Evolutionary conservation across 2,113 vertebrate genomes (phyloP), one percentile per base, ranked within the genome.

Genomic region (Tychaedon coryphoeus): DNA sequence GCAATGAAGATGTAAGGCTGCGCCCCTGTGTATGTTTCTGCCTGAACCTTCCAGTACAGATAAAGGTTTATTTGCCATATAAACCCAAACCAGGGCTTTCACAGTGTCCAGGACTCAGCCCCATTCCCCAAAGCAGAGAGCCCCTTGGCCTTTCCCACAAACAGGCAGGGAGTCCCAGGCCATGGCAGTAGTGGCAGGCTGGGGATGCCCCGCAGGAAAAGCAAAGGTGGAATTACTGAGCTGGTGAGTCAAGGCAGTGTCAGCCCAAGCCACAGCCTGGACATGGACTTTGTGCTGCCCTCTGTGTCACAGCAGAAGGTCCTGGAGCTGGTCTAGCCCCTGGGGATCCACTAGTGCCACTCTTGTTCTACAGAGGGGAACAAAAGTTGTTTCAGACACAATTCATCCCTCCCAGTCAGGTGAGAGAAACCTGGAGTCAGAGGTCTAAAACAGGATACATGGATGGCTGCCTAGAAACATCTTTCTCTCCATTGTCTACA

Each of bases 171-270:
- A 42, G 29, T 25, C 29, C 54, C 58, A 31, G 72, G 29, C 38
- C 22, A 3, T 0, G 6, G 56, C 42, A 53, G 42, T 0, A 40
- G n/a, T 3, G n/a, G 6, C 29, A 50, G n/a, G 18, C 0, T 57
- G 25, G 24, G 19, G 9, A 25, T 38, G 25, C 3, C 31, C 11
- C n/a, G 40, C 33, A 60, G 53, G 45, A 72, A 56, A 8, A 38
- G 3, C 53, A 34, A 20, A 76, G 33, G 81, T 3, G 6, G 53
- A 73, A 24, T 66, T 31, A 14, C 61, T 7, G 43, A 58, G 38
- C 28, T 8, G 3, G 19, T 51, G 11, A 20, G 26, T 2, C 18
- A 56, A 56, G 33, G 38, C 29, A 61, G 50, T 8, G 6, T 14
- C 47, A 43, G 4, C 33, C 48, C 26, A 29, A 47, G 48, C 8